Evolutionary conservation across 2,888 invertebrate species (phyloP).

Genomic region (Masnerella sp.): DNA sequence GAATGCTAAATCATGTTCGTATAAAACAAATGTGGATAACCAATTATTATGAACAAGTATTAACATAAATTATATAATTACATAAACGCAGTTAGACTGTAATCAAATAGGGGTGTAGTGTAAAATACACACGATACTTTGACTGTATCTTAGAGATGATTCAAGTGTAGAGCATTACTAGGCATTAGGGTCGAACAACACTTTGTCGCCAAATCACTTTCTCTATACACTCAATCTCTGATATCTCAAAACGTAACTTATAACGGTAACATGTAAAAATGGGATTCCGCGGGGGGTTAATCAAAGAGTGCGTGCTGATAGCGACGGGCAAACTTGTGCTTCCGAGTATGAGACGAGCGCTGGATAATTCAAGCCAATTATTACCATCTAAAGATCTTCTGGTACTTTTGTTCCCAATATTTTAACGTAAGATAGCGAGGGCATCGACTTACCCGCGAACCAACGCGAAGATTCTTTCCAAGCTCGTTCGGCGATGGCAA

Average conservation of each 20-base stretch:
- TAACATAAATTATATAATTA: constrained; percentile 50
- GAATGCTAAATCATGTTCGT: constrained; percentile 75
- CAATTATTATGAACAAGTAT: constrained; percentile 67
- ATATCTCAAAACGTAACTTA: constrained; percentile 69
- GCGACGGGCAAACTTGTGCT: constrained; percentile 52
- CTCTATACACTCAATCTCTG: constrained; percentile 73
- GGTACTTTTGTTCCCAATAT: constrained; percentile 64
- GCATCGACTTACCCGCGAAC: constrained; percentile 57
- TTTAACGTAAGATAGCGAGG: constrained; percentile 54
- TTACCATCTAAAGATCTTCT: constrained; percentile 64
- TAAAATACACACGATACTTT: constrained; percentile 64
- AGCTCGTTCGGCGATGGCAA: not conserved
- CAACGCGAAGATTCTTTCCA: not conserved
- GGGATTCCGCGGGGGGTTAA: constrained; percentile 18
- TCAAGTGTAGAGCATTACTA: constrained; percentile 70
- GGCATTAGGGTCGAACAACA: constrained; percentile 69
- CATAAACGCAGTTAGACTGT: constrained; percentile 71
- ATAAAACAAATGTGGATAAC: constrained; percentile 73
- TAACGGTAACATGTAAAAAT: constrained; percentile 30
- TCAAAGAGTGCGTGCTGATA: constrained; percentile 47
- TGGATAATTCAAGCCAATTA: constrained; percentile 63
- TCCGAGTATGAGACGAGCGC: constrained; percentile 59
- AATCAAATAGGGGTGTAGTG: constrained; percentile 72
- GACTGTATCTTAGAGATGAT: constrained; percentile 72
- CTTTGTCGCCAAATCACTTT: constrained; percentile 74